Conservation (phyloP, 2,888 invertebrate genomes). For the Dasysyrphus albostriatus region DNA sequence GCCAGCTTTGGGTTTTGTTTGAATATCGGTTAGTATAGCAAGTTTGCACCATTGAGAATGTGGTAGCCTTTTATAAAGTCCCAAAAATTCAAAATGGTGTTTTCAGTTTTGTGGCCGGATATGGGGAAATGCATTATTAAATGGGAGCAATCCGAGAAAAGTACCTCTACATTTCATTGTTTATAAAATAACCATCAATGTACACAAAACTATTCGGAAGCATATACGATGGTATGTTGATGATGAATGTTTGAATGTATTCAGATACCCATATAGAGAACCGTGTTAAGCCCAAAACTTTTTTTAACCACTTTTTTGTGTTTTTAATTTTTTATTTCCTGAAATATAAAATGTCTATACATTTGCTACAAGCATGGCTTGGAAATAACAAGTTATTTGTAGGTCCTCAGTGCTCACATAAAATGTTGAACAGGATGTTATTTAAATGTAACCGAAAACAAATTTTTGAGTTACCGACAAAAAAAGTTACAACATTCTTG, state of each 20-base stretch:
- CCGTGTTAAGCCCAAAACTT: background rate
- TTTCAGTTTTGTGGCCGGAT: constrained; percentile 45
- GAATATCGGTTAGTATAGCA: constrained; percentile 13
- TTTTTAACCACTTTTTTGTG: background rate
- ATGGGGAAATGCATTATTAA: constrained; percentile 52
- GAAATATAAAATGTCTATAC: background rate
- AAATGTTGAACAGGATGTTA: constrained; percentile 11
- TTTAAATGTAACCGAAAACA: background rate
- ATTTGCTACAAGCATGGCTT: constrained; percentile 1
- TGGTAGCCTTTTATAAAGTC: constrained; percentile 22
- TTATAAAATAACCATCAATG: constrained; percentile 16
- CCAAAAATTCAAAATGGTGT: constrained; percentile 25
- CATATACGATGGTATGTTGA: background rate
- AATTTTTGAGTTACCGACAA: background rate
- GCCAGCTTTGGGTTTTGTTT: constrained; percentile 22
- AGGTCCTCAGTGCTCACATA: background rate
- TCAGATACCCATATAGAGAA: background rate
- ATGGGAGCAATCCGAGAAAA: constrained; percentile 21
- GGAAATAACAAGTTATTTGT: background rate
- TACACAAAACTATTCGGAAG: background rate
- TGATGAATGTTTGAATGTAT: background rate
- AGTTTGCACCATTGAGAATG: background rate
- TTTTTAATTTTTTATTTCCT: constrained; percentile 33
- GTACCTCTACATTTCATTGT: background rate
- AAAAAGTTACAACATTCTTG: background rate